Conservation (phyloP, 2,888 invertebrate species). For the Sarcophaga carnaria region DNA sequence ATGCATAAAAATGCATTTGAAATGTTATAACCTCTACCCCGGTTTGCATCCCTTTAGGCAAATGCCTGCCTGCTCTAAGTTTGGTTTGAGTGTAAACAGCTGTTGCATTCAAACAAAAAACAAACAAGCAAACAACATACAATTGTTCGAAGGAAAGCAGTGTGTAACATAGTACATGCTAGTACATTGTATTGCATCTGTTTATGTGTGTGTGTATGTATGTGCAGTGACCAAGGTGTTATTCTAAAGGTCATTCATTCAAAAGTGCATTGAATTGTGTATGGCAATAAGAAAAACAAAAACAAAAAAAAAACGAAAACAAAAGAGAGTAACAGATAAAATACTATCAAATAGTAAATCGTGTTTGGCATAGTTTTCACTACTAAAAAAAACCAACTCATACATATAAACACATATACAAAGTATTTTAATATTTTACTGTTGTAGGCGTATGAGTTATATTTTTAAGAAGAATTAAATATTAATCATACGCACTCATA, state of each 20-base stretch:
- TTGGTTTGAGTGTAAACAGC: conserved; percentile 43
- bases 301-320: background rate
- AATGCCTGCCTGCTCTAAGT: background rate
- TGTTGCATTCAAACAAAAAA: conserved; percentile 50
- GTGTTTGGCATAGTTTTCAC: conserved; percentile 54
- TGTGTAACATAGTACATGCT: background rate
- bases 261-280: conserved; percentile 63
- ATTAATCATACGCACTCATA: no score
- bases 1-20: conserved; percentile 15
- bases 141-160: background rate
- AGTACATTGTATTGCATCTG: background rate
- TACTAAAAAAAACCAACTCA: background rate
- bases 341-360: background rate
- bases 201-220: conserved; percentile 3
- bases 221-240: conserved; percentile 43
- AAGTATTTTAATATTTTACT: background rate
- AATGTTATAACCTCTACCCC: background rate
- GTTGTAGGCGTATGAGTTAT: conserved; percentile 19
- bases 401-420: background rate
- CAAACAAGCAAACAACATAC: background rate
- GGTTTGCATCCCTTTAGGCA: background rate
- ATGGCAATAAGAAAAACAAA: conserved; percentile 18
- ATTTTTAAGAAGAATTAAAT: background rate
- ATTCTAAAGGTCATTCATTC: conserved; percentile 60
- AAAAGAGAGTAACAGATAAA: conserved; percentile 13